phyloP scores from a whole-genome alignment of 2,797 vertebrate species.

The Gambelia wislizenii region DNA sequence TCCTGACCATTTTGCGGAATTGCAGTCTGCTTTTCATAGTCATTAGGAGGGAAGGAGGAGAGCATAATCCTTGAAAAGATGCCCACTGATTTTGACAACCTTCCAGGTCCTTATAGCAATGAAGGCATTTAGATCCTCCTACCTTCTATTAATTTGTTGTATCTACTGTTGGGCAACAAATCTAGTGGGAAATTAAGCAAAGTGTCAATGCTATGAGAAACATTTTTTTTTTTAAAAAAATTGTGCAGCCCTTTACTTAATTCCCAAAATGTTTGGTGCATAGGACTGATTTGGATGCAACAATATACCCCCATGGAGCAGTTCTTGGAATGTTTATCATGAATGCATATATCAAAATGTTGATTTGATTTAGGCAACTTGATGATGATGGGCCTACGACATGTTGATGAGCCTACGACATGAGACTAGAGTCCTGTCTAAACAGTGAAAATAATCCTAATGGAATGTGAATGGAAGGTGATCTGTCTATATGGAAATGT shows the following conservation, averaged over 20 bases:
- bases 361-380: not conserved
- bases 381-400: not conserved
- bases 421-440: too few species aligned
- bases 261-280: not conserved
- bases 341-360: not conserved
- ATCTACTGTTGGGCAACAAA: not conserved
- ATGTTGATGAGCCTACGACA: too few species aligned
- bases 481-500: too few species aligned
- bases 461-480: too few species aligned
- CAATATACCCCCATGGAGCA: not conserved
- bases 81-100: not conserved
- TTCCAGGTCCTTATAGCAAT: not conserved
- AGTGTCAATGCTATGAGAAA: not conserved
- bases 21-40: not conserved
- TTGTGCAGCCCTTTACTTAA: not conserved
- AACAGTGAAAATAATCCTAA: too few species aligned
- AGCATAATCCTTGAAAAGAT: too few species aligned
- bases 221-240: not conserved
- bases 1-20: fast-evolving
- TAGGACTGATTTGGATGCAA: not conserved
- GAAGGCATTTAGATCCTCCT: not conserved
- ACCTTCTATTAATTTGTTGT: fast-evolving
- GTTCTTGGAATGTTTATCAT: not conserved
- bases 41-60: too few species aligned
- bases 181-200: not conserved